A percentile compares a stretch with the other conserved stretches of the same genome.
Conservation (phyloP, 2,888 invertebrate species). For the Meiosimyza decipiens region DNA sequence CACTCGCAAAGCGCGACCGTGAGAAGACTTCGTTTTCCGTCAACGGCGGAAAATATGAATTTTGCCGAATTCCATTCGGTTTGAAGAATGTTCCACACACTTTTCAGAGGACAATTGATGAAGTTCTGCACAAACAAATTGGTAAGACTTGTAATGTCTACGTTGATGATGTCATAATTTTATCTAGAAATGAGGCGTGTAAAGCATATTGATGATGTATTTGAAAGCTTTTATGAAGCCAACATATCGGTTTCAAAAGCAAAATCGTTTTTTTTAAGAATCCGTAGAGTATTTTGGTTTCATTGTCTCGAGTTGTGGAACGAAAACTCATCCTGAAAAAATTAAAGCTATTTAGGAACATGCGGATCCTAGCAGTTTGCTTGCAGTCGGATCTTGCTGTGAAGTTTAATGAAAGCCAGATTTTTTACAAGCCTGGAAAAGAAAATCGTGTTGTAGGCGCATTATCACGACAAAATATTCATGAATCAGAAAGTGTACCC, state of each 20-base stretch:
- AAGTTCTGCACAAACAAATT: slow-evolving; percentile 34
- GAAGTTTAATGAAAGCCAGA: slow-evolving; percentile 11
- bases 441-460: slow-evolving; percentile 38
- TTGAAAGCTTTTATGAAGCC: neutral
- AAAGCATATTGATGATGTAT: slow-evolving; percentile 14
- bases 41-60: slow-evolving; percentile 38
- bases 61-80: slow-evolving; percentile 26
- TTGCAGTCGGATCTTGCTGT: slow-evolving; percentile 31
- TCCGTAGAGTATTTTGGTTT: slow-evolving; percentile 20
- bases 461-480: slow-evolving; percentile 34
- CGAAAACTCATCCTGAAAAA: too few relatives aligned
- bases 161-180: slow-evolving; percentile 36
- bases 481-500: slow-evolving; percentile 24
- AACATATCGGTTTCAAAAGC: slow-evolving; percentile 14
- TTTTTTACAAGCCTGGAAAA: slow-evolving; percentile 15
- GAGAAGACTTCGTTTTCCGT: slow-evolving; percentile 32
- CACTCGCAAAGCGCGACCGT: slow-evolving; percentile 29
- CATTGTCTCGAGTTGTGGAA: neutral
- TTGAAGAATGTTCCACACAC: slow-evolving; percentile 33
- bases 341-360: neutral
- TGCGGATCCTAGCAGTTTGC: slow-evolving; percentile 9
- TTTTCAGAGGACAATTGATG: slow-evolving; percentile 39
- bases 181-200: slow-evolving; percentile 31
- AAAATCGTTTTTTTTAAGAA: slow-evolving; percentile 24
- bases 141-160: slow-evolving; percentile 35